These are phyloP conservation scores for Percopsis transmontana DNA, from an alignment of 2,113 vertebrate species.

Conservation along the genomic window DNA sequence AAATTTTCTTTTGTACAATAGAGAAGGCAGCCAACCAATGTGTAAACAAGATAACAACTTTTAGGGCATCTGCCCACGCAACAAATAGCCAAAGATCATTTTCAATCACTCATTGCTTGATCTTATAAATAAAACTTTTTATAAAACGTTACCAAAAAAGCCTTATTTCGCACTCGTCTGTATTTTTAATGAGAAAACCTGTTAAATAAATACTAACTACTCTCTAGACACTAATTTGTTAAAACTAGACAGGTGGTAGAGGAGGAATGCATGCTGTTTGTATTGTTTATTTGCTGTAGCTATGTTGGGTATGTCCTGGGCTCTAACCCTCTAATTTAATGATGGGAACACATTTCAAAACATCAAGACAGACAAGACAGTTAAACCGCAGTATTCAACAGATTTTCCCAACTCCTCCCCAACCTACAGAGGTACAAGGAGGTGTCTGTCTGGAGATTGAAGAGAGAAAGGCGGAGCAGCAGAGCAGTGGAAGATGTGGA, in stretches of 20 bases:
- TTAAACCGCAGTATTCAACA: conserved; percentile 35
- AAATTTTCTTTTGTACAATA: neutral
- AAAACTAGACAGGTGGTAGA: no score
- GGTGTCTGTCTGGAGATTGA: conserved; percentile 10
- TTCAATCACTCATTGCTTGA: neutral
- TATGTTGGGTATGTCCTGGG: no score
- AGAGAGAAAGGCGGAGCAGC: conserved; percentile 8
- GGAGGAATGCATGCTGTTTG: no score
- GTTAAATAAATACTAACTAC: no score
- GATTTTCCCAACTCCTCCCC: conserved; percentile 20
- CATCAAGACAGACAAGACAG: conserved; percentile 1
- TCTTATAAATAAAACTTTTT: neutral
- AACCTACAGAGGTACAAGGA: conserved; percentile 18
- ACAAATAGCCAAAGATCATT: neutral
- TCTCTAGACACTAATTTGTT: no score
- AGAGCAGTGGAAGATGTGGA: conserved; percentile 24
- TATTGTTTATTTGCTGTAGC: no score
- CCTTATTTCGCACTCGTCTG: no score
- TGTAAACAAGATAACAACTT: neutral
- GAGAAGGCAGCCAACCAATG: neutral
- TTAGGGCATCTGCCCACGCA: no score
- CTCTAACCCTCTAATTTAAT: no score
- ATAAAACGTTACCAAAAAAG: neutral
- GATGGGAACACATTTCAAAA: neutral
- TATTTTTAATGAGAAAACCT: no score